A percentile compares a stretch with the other conserved stretches of the same genome.
These are phyloP conservation scores for Anneissia japonica DNA, from an alignment of 35 echinoderm and acorn worm species.

Conservation along the genomic window DNA sequence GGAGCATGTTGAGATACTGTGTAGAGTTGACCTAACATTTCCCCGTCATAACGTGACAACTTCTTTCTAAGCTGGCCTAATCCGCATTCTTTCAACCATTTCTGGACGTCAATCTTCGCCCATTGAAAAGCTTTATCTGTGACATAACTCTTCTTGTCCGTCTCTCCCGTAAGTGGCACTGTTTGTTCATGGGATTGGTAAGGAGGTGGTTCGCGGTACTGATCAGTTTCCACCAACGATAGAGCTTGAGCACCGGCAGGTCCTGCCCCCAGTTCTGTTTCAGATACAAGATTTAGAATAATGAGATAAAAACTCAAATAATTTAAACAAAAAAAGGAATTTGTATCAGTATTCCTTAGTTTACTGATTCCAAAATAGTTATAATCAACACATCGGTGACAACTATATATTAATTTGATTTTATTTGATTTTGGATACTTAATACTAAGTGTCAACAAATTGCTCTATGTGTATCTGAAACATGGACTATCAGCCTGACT, in stretches of 20 bases:
- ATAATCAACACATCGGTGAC: too few species aligned
- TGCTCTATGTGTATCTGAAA: too few species aligned
- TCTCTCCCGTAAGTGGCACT: not conserved
- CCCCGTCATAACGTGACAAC: constrained; percentile 43
- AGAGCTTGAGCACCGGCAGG: not conserved
- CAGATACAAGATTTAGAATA: too few species aligned
- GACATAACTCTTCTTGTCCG: not conserved
- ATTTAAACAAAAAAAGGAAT: too few species aligned
- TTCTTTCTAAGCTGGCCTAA: constrained; percentile 36
- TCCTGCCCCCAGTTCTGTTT: not conserved
- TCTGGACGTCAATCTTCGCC: constrained; percentile 45
- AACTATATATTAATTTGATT: too few species aligned
- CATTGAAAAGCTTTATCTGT: not conserved
- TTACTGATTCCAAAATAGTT: too few species aligned
- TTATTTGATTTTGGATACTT: too few species aligned
- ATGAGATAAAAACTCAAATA: too few species aligned
- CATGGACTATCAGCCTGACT: too few species aligned
- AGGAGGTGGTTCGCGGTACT: not conserved
- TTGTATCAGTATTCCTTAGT: too few species aligned
- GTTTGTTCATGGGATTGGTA: not conserved
- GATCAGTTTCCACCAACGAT: not conserved
- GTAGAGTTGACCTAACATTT: constrained; percentile 41
- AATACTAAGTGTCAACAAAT: too few species aligned
- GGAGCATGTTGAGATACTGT: constrained; percentile 37
- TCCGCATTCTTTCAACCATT: constrained; percentile 31